Base-by-base conservation (phyloP, 2,113 vertebrate genomes). In the Lichenostomus cassidix region DNA sequence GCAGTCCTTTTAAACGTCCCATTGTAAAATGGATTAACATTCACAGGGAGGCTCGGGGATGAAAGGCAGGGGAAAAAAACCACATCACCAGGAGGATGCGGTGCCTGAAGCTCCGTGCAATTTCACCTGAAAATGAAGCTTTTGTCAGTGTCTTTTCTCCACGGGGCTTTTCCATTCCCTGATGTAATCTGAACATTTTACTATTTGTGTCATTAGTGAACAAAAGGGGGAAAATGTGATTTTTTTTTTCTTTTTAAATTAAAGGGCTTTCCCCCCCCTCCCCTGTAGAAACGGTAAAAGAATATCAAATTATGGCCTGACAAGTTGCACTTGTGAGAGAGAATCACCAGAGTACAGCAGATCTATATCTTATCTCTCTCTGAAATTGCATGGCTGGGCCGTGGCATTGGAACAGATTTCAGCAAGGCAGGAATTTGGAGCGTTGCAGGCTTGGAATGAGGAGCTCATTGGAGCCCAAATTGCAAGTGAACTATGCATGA, bases 311-410 rank as follows among this genome's bases (percentile, higher is more conserved):
- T 86, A 92, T 89, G 94, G 92, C 85, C 94, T 87, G 96, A 95
- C 94, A 95, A 94, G 96, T 85, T 86, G 65, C 62, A 78, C 70
- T 94, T 87, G 70, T 91, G 91, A 91, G 83, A 91, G 94, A 91
- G 91, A 96, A 97, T 90, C 95, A 89, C 79, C 77, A 59, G 88
- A 81, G 88, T 89, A 96, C 94, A 94, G 96, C 92, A 93, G 94
- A 97, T 97, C 96, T 96, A 73, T 95, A 97, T 97, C 96, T 97
- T 96, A 95, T 96, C 94, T 95, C 91, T 95, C 79, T 81, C 53
- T 92, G 96, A 97, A 96, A 97, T 96, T 91, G 94, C 95, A 83
- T 56, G 86, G 83, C 96, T 94, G 14, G 21, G 70, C 25, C 2
- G 31, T 33, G 76, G 74, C 83, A 17, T 35, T 68, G 92, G 63